A percentile compares a stretch with the other conserved stretches of the same genome.
phyloP scores from a whole-genome alignment of 2,888 invertebrate genomes.

The Hypercompe scribonia region DNA sequence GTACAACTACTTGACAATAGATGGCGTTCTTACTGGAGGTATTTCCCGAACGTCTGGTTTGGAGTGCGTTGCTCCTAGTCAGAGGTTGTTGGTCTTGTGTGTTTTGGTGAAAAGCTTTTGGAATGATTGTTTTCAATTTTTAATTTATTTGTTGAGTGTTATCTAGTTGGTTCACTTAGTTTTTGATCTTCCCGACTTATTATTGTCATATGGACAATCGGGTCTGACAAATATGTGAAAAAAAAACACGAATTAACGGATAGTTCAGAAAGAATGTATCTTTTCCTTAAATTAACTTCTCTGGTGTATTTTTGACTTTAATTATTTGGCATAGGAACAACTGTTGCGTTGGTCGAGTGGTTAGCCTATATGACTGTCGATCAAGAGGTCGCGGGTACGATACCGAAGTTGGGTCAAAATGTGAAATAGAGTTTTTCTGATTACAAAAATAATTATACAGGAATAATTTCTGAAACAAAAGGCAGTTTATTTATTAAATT shows the following conservation, averaged over 20 bases:
- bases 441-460: too few relatives aligned
- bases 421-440: too few relatives aligned
- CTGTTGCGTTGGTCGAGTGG: too few relatives aligned
- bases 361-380: too few relatives aligned
- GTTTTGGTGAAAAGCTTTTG: slow-evolving; percentile 44
- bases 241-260: neutral
- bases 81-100: slow-evolving; percentile 66
- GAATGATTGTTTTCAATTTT: slow-evolving; percentile 34
- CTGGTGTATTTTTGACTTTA: neutral
- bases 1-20: slow-evolving; percentile 55
- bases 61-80: slow-evolving; percentile 71
- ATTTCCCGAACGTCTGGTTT: slow-evolving; percentile 56
- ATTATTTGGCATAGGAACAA: neutral
- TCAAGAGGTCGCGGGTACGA: too few relatives aligned
- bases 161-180: neutral
- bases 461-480: too few relatives aligned
- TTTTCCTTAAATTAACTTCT: neutral
- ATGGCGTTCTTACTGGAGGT: slow-evolving; percentile 60
- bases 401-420: too few relatives aligned
- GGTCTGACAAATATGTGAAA: neutral
- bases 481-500: too few relatives aligned
- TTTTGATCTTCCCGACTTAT: neutral
- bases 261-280: neutral
- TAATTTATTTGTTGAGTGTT: slow-evolving; percentile 32
- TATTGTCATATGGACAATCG: neutral